These are phyloP conservation scores for Gnathochromis pfefferi DNA, from an alignment of 2,113 vertebrate species.

Conservation along the genomic window DNA sequence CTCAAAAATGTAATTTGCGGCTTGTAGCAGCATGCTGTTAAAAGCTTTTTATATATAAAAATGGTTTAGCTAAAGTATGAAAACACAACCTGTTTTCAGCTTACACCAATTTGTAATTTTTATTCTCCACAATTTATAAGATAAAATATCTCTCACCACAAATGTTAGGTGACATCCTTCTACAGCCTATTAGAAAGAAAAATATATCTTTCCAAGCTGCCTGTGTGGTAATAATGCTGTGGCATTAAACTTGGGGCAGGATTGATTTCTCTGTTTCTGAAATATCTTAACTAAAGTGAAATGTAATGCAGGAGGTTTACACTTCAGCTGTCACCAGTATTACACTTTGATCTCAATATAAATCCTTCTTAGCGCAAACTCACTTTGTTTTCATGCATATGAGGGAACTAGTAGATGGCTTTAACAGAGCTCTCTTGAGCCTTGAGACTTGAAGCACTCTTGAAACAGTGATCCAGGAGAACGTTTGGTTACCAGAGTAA, in stretches of 20 bases:
- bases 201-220: not conserved
- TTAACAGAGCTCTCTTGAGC: not conserved
- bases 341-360: not conserved
- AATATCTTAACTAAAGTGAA: not conserved
- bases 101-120: not conserved
- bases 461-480: not conserved
- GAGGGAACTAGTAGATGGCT: not conserved
- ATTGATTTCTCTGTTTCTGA: not conserved
- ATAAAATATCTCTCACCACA: not conserved
- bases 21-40: not conserved
- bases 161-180: not conserved
- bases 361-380: not conserved
- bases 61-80: not conserved
- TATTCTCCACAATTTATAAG: not conserved
- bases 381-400: not conserved
- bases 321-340: not conserved
- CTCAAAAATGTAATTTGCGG: not conserved
- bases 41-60: not conserved
- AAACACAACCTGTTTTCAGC: not conserved
- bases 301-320: not conserved
- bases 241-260: not conserved
- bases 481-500: not conserved
- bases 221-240: not conserved
- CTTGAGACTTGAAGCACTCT: not conserved
- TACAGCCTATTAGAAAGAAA: not conserved